Percentiles rank a stretch among this genome's conserved stretches.
Evolutionary conservation across 2,113 vertebrate genomes (phyloP).

Genomic region (Mus pahari): DNA sequence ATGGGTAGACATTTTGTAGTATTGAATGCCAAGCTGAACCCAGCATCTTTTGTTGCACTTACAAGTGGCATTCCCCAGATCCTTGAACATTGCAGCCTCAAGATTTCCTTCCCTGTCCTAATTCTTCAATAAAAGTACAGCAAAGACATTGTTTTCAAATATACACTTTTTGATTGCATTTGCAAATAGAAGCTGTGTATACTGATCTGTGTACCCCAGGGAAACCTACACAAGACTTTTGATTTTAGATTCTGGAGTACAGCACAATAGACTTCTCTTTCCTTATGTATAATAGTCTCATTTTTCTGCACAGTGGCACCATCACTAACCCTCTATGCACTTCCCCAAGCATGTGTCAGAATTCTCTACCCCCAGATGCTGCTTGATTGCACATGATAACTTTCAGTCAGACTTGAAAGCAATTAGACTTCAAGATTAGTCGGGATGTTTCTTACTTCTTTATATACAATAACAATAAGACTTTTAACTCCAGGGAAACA

Average conservation of each 20-base stretch:
- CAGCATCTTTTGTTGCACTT: accelerated
- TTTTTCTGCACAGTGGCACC: neutral
- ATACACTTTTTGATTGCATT: constrained; percentile 3
- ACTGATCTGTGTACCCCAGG: neutral
- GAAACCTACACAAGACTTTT: constrained; percentile 1
- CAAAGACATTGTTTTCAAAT: constrained; percentile 23
- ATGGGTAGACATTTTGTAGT: neutral
- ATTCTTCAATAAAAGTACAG: constrained; percentile 30
- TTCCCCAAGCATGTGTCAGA: neutral
- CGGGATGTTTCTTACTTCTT: constrained; percentile 21
- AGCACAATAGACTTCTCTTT: neutral
- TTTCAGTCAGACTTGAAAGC: constrained; percentile 23
- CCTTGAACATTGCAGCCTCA: neutral
- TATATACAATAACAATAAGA: constrained; percentile 42
- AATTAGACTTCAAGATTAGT: neutral
- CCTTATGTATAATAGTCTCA: neutral
- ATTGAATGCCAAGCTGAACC: neutral
- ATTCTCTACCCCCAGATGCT: neutral
- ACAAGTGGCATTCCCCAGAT: neutral
- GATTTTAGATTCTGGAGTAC: neutral
- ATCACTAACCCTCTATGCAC: neutral
- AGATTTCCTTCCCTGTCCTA: constrained; percentile 13
- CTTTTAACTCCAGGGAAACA: constrained; percentile 30
- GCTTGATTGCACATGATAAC: constrained; percentile 12
- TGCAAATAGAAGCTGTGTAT: neutral